Percentiles rank a stretch among this genome's conserved stretches.
Evolutionary conservation across 1,140 invertebrate genomes (phyloP).

Genomic region (Scaptomyza montana): DNA sequence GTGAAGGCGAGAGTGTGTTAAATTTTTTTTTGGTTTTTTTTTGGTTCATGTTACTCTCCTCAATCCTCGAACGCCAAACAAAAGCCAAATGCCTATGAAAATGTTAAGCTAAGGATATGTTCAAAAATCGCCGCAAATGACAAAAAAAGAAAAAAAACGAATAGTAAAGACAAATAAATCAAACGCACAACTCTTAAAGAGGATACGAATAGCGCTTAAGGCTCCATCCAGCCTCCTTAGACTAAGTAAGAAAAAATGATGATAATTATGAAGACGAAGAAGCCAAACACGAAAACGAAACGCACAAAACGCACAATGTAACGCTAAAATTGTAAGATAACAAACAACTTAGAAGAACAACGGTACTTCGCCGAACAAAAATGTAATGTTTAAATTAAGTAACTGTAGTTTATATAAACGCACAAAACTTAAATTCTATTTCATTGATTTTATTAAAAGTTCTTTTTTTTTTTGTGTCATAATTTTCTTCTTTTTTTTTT

Average conservation of each 20-base stretch:
- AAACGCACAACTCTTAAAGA: slow-evolving; percentile 63
- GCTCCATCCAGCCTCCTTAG: slow-evolving; percentile 19
- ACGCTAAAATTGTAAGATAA: slow-evolving; percentile 12
- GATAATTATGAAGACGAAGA: slow-evolving; percentile 4
- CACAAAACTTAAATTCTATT: too few relatives aligned
- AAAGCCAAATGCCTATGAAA: slow-evolving; percentile 29
- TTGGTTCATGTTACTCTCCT: slow-evolving; percentile 45
- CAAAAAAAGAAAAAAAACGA: slow-evolving; percentile 19
- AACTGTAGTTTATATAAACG: too few relatives aligned
- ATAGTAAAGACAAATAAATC: slow-evolving; percentile 38
- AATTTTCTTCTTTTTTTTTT: neutral
- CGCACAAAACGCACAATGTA: slow-evolving; percentile 35
- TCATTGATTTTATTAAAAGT: neutral
- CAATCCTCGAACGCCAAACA: slow-evolving; percentile 43
- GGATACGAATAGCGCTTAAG: slow-evolving; percentile 33
- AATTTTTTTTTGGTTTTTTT: slow-evolving; percentile 59
- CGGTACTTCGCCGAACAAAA: slow-evolving; percentile 5
- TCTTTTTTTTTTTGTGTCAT: too few relatives aligned
- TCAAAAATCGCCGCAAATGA: slow-evolving; percentile 11
- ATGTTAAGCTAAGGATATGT: slow-evolving; percentile 23
- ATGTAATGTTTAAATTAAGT: neutral
- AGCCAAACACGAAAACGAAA: slow-evolving; percentile 28
- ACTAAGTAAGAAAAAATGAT: slow-evolving; percentile 7
- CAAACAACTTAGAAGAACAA: neutral
- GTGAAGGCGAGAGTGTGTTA: slow-evolving; percentile 50